Percentiles rank a stretch among this genome's conserved stretches.
Evolutionary conservation across 2,888 invertebrate species (phyloP).

Genomic region (Sphecodes monilicornis): DNA sequence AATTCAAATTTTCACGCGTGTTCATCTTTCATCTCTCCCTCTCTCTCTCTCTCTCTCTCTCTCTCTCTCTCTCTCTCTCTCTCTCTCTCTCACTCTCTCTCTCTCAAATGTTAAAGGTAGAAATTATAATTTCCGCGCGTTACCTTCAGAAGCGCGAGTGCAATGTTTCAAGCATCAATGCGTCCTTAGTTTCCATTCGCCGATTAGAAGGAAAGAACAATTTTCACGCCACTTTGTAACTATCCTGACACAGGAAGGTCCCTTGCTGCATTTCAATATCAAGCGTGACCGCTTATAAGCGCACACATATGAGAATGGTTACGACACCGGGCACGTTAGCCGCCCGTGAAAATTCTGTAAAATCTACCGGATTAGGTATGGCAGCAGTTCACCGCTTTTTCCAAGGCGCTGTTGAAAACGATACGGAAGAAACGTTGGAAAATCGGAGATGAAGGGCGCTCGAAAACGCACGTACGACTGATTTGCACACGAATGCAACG

Average conservation of each 20-base stretch:
- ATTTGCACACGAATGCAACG: constrained; percentile 60
- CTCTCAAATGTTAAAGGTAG: not conserved
- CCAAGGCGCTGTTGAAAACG: not conserved
- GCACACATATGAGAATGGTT: constrained; percentile 28
- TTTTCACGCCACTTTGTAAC: not conserved
- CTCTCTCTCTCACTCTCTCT: too few relatives aligned
- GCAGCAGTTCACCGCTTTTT: constrained; percentile 3
- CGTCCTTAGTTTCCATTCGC: not conserved
- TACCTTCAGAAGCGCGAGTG: not conserved
- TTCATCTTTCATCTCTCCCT: too few relatives aligned
- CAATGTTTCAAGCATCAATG: not conserved
- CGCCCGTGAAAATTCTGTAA: constrained; percentile 34
- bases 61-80: too few relatives aligned
- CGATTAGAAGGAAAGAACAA: not conserved
- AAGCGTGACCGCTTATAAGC: constrained; percentile 5
- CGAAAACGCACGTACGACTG: constrained; percentile 37
- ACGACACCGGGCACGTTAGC: constrained; percentile 45
- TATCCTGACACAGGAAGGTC: not conserved
- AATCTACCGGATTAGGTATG: constrained; percentile 25
- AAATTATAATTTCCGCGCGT: not conserved
- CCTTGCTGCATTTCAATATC: constrained; percentile 28
- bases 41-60: too few relatives aligned
- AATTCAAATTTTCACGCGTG: not conserved
- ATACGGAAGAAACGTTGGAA: constrained; percentile 37
- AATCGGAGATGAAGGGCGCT: constrained; percentile 37